A percentile compares a stretch with the other conserved stretches of the same genome.
phyloP scores from a whole-genome alignment of 2,113 vertebrate genomes.

The Pelmatolapia mariae region DNA sequence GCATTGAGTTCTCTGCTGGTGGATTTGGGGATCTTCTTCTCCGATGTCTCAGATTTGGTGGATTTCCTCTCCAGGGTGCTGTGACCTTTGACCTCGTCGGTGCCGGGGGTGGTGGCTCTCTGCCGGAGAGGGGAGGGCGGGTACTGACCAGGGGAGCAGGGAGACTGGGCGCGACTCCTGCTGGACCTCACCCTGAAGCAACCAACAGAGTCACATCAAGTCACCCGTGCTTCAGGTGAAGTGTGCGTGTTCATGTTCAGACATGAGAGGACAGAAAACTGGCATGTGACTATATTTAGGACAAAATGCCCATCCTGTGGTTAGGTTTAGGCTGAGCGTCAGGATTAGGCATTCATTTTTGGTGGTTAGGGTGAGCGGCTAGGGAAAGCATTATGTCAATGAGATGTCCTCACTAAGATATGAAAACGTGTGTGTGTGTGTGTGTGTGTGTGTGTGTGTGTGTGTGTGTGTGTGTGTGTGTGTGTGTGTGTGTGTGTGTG shows the following conservation, averaged over 20 bases:
- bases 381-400: neutral
- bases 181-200: slow-evolving; percentile 69
- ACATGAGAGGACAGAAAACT: neutral
- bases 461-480: neutral
- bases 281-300: neutral
- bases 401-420: no score
- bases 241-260: neutral
- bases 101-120: slow-evolving; percentile 64
- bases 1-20: slow-evolving; percentile 69
- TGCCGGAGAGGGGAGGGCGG: slow-evolving; percentile 81
- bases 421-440: neutral
- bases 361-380: neutral
- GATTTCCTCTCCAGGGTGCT: slow-evolving; percentile 71
- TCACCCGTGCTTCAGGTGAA: neutral
- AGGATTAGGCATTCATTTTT: no score
- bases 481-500: neutral
- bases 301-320: neutral
- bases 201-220: neutral
- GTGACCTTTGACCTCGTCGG: slow-evolving; percentile 63
- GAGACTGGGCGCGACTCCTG: slow-evolving; percentile 84
- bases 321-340: neutral
- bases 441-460: neutral
- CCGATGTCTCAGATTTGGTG: slow-evolving; percentile 51
- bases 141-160: slow-evolving; percentile 77
- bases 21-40: slow-evolving; percentile 76